phyloP scores from a whole-genome alignment of 2,888 invertebrate species.

The Empis stercorea region DNA sequence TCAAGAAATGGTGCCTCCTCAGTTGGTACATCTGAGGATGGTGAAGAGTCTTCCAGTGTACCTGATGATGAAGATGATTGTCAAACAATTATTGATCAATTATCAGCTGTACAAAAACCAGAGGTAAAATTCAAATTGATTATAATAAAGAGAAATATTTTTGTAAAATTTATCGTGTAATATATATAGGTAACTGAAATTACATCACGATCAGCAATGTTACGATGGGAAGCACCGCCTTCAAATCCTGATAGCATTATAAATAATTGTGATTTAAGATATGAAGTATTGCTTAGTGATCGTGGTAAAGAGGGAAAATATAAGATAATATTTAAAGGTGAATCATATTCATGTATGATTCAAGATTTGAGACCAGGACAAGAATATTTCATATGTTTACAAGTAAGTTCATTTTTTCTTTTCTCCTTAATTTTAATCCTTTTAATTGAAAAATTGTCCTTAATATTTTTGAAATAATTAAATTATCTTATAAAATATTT shows the following conservation, averaged over 20 bases:
- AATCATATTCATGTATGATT: slow-evolving; percentile 63
- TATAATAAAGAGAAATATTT: no score
- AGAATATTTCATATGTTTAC: slow-evolving; percentile 71
- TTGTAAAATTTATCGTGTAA: slow-evolving; percentile 32
- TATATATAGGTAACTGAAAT: slow-evolving; percentile 61
- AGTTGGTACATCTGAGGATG: slow-evolving; percentile 65
- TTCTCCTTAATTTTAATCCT: neutral
- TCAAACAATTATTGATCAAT: slow-evolving; percentile 53
- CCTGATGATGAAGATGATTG: slow-evolving; percentile 61
- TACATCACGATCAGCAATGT: slow-evolving; percentile 70
- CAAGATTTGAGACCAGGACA: slow-evolving; percentile 79
- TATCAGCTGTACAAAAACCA: slow-evolving; percentile 62
- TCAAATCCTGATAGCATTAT: slow-evolving; percentile 20
- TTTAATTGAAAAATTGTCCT: neutral
- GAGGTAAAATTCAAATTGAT: slow-evolving; percentile 50
- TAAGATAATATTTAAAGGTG: slow-evolving; percentile 70
- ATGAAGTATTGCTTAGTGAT: slow-evolving; percentile 70
- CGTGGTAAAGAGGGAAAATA: slow-evolving; percentile 68
- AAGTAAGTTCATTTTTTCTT: slow-evolving; percentile 45
- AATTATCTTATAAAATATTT: no score
- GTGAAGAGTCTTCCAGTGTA: slow-evolving; percentile 60
- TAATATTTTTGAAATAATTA: neutral
- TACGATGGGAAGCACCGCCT: slow-evolving; percentile 63
- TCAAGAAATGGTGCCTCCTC: slow-evolving; percentile 36
- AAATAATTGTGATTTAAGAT: slow-evolving; percentile 43